phyloP scores from a whole-genome alignment of 2,797 vertebrate genomes.

The Zalophus californianus region DNA sequence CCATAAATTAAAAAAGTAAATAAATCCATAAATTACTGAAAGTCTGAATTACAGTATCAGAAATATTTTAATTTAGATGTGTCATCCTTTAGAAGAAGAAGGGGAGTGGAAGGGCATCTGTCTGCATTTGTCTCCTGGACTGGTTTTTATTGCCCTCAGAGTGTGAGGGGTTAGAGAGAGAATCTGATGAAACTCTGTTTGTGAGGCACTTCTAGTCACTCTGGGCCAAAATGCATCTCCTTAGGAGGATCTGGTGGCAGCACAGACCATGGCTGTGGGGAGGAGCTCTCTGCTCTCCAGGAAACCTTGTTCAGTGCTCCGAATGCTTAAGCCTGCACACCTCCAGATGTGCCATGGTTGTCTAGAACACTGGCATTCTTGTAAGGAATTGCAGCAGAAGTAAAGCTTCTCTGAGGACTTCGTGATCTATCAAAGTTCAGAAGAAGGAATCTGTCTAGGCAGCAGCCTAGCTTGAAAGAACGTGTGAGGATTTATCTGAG shows the following conservation, averaged over 20 bases:
- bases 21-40: not conserved
- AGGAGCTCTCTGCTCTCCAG: too few species aligned
- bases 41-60: not conserved
- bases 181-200: not conserved
- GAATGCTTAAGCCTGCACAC: not conserved
- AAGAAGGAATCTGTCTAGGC: not conserved
- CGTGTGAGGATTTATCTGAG: not conserved
- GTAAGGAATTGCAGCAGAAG: not conserved
- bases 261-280: rapidly evolving
- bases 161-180: not conserved
- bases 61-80: not conserved
- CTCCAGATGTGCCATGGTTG: not conserved
- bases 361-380: not conserved
- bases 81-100: not conserved
- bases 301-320: not conserved
- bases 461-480: not conserved
- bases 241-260: not conserved
- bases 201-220: not conserved
- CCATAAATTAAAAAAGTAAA: not conserved
- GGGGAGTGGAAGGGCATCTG: not conserved
- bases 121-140: not conserved
- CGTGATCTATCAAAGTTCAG: not conserved
- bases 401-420: not conserved
- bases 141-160: not conserved
- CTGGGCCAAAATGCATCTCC: not conserved